Percentiles rank a stretch among this genome's conserved stretches.
Evolutionary conservation across 2,113 vertebrate species (phyloP).

Genomic region (Tragelaphus scriptus): DNA sequence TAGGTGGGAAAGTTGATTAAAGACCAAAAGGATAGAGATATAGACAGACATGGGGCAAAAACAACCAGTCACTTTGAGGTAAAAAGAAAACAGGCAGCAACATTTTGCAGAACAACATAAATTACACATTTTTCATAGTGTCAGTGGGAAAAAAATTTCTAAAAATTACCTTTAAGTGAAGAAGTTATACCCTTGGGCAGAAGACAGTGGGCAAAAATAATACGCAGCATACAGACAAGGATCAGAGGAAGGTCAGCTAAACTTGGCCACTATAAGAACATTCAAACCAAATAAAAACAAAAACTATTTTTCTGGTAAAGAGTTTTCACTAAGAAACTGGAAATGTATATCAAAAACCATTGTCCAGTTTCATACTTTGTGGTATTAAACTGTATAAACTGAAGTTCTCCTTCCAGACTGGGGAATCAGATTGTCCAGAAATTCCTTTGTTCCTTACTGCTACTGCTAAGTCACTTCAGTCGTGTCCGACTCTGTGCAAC

Average conservation of each 20-base stretch:
- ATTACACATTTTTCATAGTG: not conserved
- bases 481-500: no score
- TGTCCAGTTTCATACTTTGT: not conserved
- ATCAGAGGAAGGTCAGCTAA: not conserved
- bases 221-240: not conserved
- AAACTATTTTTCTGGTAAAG: not conserved
- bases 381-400: not conserved
- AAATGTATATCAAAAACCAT: not conserved
- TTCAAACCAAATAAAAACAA: not conserved
- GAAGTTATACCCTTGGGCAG: not conserved
- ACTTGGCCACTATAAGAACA: not conserved
- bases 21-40: not conserved
- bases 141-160: not conserved
- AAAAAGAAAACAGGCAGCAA: slow-evolving; percentile 7
- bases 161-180: not conserved
- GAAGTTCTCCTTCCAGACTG: slow-evolving; percentile 5
- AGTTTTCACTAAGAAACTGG: not conserved
- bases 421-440: not conserved
- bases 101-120: not conserved
- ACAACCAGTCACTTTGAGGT: not conserved
- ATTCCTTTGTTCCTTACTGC: not conserved
- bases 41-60: not conserved
- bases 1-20: not conserved
- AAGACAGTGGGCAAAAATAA: not conserved
- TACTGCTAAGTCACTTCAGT: no score